These are phyloP conservation scores for Imbricaverruca yamaguchii DNA, from an alignment of 2,888 invertebrate species.

Conservation along the genomic window DNA sequence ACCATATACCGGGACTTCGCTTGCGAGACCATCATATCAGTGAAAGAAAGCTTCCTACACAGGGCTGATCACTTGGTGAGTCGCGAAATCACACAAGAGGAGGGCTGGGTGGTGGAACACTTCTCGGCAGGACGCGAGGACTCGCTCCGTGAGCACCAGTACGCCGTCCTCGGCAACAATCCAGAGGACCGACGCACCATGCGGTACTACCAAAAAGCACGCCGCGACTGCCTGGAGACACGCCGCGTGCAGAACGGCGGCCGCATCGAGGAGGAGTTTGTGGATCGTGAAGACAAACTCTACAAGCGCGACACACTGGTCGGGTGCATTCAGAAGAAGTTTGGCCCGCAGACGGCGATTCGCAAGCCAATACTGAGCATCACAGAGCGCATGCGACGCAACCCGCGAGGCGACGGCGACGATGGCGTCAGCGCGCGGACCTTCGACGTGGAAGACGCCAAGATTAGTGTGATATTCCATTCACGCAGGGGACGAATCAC, in stretches of 20 bases:
- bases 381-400: slow-evolving; percentile 55
- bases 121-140: slow-evolving; percentile 54
- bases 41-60: slow-evolving; percentile 57
- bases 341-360: not conserved
- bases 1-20: slow-evolving; percentile 55
- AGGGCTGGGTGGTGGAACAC: not conserved
- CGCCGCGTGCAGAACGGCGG: not conserved
- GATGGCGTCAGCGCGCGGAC: slow-evolving; percentile 58
- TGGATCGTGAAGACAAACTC: not conserved
- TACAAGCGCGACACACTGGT: not conserved
- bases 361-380: slow-evolving; percentile 37
- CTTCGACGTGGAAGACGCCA: slow-evolving; percentile 54
- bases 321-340: slow-evolving; percentile 10
- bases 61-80: slow-evolving; percentile 54
- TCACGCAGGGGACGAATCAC: slow-evolving; percentile 55
- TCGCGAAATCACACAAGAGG: not conserved
- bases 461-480: slow-evolving; percentile 56
- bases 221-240: slow-evolving; percentile 61
- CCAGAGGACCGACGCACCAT: not conserved
- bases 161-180: not conserved
- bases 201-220: slow-evolving; percentile 50
- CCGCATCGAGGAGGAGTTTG: slow-evolving; percentile 8
- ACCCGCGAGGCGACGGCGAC: slow-evolving; percentile 47
- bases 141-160: slow-evolving; percentile 44
- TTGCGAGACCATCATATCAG: slow-evolving; percentile 43